Evolutionary conservation across 2,888 invertebrate genomes (phyloP).

Genomic region (Oscheius sp.): DNA sequence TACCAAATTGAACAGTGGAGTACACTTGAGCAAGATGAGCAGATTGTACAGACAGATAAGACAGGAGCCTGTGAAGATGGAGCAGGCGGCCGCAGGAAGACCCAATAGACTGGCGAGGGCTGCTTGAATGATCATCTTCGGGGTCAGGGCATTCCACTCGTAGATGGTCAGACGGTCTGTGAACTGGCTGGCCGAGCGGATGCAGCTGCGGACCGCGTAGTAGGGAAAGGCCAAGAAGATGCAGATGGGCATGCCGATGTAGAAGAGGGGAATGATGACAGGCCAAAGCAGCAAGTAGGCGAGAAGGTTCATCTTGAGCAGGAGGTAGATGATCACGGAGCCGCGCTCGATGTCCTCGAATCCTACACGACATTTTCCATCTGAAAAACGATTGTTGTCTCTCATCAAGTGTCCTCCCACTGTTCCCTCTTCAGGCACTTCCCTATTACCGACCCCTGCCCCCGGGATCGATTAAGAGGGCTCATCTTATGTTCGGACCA

Average conservation of each 20-base stretch:
- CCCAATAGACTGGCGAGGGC: not conserved
- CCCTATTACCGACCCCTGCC: no score
- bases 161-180: conserved; percentile 4
- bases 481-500: no score
- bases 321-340: not conserved
- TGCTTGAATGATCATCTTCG: conserved; percentile 10
- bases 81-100: conserved; percentile 4
- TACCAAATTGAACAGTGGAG: conserved; percentile 1
- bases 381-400: not conserved
- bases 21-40: conserved; percentile 11
- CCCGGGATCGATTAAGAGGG: no score
- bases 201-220: conserved; percentile 2
- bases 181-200: not conserved
- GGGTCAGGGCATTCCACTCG: conserved; percentile 11
- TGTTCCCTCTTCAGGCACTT: no score
- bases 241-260: conserved; percentile 1
- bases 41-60: conserved; percentile 5
- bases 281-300: conserved; percentile 9
- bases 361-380: conserved; percentile 14
- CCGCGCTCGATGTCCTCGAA: conserved; percentile 29
- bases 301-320: not conserved
- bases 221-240: conserved; percentile 22
- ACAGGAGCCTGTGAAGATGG: conserved; percentile 14
- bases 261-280: conserved; percentile 1
- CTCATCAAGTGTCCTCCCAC: no score